phyloP scores from a whole-genome alignment of 2,113 vertebrate genomes.

The Tapirus terrestris region DNA sequence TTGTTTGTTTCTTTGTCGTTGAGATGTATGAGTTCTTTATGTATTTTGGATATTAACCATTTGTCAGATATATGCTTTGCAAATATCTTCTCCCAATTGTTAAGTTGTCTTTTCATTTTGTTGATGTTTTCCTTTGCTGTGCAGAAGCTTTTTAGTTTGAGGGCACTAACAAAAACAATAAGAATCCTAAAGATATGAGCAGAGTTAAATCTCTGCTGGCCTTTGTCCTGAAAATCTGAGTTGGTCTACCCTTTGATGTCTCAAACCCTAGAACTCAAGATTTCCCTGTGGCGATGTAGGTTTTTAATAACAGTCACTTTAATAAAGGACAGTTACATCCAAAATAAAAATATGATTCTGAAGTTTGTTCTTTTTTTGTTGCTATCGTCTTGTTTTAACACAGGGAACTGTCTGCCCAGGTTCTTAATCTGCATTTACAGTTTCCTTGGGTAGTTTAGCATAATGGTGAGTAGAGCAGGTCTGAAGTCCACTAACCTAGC shows the following conservation, averaged over 20 bases:
- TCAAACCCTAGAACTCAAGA: neutral
- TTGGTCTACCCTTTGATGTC: neutral
- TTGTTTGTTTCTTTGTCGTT: no score
- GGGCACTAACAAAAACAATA: neutral
- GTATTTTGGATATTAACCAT: no score
- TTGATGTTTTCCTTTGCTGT: no score
- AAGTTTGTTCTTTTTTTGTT: neutral
- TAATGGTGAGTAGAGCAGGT: neutral
- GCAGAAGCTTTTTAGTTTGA: no score
- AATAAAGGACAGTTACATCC: neutral
- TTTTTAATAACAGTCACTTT: neutral
- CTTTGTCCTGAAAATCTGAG: neutral
- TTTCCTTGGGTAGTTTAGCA: neutral
- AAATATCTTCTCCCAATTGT: no score
- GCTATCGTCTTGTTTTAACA: neutral
- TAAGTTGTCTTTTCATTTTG: no score
- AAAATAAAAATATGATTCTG: neutral
- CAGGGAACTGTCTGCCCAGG: neutral
- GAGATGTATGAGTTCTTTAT: no score
- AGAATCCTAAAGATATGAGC: neutral
- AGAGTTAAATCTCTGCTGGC: neutral
- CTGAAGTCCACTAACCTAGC: neutral
- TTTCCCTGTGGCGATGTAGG: neutral
- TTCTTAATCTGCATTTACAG: neutral
- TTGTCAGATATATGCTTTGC: no score